phyloP scores from a whole-genome alignment of 2,797 vertebrate genomes.

The Coranthus polyacanthus region DNA sequence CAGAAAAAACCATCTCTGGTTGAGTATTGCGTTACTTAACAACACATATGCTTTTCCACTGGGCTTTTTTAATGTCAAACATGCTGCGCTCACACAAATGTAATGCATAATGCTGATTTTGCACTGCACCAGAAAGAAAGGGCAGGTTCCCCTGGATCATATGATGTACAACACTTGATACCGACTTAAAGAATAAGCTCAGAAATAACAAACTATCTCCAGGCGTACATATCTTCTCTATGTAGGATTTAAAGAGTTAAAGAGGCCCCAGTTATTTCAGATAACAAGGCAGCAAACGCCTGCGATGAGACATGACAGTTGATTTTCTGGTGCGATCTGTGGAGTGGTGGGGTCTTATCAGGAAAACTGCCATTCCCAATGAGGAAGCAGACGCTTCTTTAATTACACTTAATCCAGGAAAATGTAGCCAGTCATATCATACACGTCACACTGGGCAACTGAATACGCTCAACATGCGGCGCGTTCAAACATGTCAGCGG shows the following conservation, averaged over 20 bases:
- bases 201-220: too few species aligned
- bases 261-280: conserved; percentile 39
- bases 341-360: conserved; percentile 48
- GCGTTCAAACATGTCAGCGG: conserved; percentile 69
- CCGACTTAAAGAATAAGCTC: too few species aligned
- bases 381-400: conserved; percentile 29
- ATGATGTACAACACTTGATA: too few species aligned
- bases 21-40: too few species aligned
- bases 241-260: conserved; percentile 11
- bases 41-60: too few species aligned
- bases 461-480: conserved; percentile 24
- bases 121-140: too few species aligned
- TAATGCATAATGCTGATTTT: too few species aligned
- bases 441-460: conserved; percentile 56
- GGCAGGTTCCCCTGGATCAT: too few species aligned
- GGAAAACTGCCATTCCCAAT: conserved; percentile 43
- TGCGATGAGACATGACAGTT: conserved; percentile 32
- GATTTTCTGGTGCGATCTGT: conserved; percentile 50
- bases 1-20: too few species aligned
- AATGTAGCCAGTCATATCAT: conserved; percentile 40
- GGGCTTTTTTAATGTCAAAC: too few species aligned
- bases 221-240: too few species aligned
- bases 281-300: conserved; percentile 22
- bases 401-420: conserved; percentile 56
- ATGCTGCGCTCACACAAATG: too few species aligned